Percentiles rank a stretch among this genome's conserved stretches.
These are phyloP conservation scores for Megaceryle alcyon DNA, from an alignment of 2,797 vertebrate genomes.

Conservation along the genomic window DNA sequence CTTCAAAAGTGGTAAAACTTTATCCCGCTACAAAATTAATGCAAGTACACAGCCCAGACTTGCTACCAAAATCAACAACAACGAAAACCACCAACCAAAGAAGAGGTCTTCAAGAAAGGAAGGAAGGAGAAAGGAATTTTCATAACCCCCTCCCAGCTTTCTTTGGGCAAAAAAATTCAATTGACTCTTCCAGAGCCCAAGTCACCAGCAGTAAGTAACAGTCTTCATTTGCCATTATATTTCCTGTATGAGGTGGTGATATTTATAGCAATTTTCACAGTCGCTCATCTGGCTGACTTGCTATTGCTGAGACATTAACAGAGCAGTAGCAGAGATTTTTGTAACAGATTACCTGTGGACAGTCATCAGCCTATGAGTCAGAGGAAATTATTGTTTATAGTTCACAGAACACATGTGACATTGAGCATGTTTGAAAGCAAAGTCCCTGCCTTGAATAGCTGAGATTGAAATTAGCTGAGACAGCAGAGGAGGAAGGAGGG, in stretches of 20 bases:
- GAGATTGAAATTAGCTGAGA: conserved; percentile 57
- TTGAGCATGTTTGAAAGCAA: conserved; percentile 44
- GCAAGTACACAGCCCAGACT: too few relatives aligned
- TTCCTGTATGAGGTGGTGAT: not conserved
- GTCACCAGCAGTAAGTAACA: not conserved
- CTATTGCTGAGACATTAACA: not conserved
- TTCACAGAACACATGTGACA: conserved; percentile 30
- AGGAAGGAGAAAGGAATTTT: not conserved
- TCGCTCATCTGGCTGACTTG: not conserved
- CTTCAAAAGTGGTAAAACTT: too few relatives aligned
- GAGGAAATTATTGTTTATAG: conserved; percentile 68
- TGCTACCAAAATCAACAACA: too few relatives aligned
- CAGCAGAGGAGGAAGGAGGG: conserved; percentile 43
- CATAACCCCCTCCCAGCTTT: not conserved
- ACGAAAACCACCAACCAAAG: too few relatives aligned
- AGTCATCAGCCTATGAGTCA: not conserved
- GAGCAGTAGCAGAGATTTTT: not conserved
- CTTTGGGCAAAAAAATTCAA: not conserved
- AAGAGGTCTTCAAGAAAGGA: not conserved
- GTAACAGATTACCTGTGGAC: not conserved
- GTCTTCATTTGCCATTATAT: not conserved
- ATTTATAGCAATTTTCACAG: not conserved
- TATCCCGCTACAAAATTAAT: too few relatives aligned
- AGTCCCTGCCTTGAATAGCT: conserved; percentile 44
- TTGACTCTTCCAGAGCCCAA: not conserved